Base-by-base conservation (phyloP, 2,113 vertebrate species). In the Silurus meridionalis region DNA sequence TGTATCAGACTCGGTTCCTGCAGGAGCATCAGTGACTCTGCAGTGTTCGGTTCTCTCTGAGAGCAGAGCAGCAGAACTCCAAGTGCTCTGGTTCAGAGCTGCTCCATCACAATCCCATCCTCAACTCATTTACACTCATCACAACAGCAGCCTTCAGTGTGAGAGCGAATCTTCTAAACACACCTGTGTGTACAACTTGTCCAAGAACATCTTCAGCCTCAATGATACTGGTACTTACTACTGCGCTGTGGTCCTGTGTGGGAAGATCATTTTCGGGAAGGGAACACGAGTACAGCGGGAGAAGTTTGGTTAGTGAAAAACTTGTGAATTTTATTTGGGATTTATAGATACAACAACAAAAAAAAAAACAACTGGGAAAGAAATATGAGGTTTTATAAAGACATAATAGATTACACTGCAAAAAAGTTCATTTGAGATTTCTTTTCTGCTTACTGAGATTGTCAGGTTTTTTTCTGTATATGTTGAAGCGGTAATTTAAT, bases 1-100 rank as follows among this genome's bases (percentile, higher is more conserved):
- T 0, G 50, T n/a, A 23, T 55, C 1, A 46, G 61, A 48, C 74
- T 55, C 74, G 52, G 52, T 78, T 57, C 75, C 75, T 78, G 52
- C 75, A 78, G 75, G 75, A 78, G 75, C 75, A 1, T 78, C 75
- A 78, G 52, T 77, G 74, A 77, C 48, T 55, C 74, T 53, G 72
- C 72, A 53, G 72, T n/a, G 50, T 3, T 75, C 48, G 48, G 72
- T 75, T 72, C 25, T 37, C 28, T 69, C 15, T 72, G 37, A 19
- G 28, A 72, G 69, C 28, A 37, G 28, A 37, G 7, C 61, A 64
- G 61, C 61, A 64, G 61, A 64, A 21, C 61, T 23, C 17, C 61
- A 64, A 64, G 61, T 64, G 11, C 21, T 64, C 19, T 64, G 61
- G 61, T 66, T 66, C 63, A 23, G 23, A 66, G 21, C 66, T 28